These are phyloP conservation scores for Castor canadensis DNA, from an alignment of 2,113 vertebrate genomes.

Conservation along the genomic window DNA sequence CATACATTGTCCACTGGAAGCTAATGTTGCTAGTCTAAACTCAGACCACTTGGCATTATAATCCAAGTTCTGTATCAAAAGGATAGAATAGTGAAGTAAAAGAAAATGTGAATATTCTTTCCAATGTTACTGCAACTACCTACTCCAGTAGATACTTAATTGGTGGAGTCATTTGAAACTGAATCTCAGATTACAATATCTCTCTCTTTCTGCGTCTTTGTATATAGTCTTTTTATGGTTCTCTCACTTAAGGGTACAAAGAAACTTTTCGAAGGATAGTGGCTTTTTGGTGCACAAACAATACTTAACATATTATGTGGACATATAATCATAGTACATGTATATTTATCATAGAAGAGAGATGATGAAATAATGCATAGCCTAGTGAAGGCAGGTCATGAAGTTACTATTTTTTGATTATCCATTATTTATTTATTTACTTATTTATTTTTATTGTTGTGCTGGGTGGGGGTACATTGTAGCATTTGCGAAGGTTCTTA, in stretches of 20 bases:
- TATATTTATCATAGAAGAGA: conserved; percentile 55
- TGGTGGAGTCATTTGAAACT: conserved; percentile 7
- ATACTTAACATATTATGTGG: conserved; percentile 23
- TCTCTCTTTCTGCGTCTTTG: background rate
- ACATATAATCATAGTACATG: conserved; percentile 23
- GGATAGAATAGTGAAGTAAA: background rate
- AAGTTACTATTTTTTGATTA: conserved; percentile 73
- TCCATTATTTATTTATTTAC: too few relatives aligned
- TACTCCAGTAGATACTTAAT: background rate
- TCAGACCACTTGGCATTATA: background rate
- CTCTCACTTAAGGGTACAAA: background rate
- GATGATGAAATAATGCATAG: conserved; percentile 55
- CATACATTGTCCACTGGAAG: background rate
- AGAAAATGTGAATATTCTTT: background rate
- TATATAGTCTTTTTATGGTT: background rate
- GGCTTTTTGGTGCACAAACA: background rate
- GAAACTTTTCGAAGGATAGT: background rate
- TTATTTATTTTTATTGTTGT: too few relatives aligned
- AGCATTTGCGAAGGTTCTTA: too few relatives aligned
- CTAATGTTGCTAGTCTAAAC: background rate
- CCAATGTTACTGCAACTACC: background rate
- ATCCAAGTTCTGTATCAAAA: conserved; percentile 10
- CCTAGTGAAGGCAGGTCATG: conserved; percentile 51
- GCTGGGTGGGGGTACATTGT: too few relatives aligned
- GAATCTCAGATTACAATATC: background rate